Conservation (phyloP, 2,113 vertebrate species). For the Hoplias malabaricus region DNA sequence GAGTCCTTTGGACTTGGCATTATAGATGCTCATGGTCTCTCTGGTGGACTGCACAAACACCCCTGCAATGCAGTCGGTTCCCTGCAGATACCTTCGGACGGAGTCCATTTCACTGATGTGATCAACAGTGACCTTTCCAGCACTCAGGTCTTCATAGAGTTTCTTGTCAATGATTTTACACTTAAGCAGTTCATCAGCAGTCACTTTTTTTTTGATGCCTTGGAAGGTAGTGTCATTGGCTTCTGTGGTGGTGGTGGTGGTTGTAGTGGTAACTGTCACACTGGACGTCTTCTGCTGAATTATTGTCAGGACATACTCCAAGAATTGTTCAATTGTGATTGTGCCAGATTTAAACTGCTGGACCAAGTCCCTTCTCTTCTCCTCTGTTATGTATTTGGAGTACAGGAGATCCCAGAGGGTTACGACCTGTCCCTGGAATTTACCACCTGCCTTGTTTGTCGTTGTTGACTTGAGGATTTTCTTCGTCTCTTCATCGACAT, state of each 20-base stretch:
- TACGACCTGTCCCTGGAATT: conserved; percentile 59
- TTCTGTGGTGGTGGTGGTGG: not conserved
- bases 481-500: not conserved
- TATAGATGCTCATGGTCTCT: conserved; percentile 68
- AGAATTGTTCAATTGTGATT: conserved; percentile 39
- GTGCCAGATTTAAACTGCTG: conserved; percentile 62
- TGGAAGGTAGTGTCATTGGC: conserved; percentile 46
- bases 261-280: conserved; percentile 7
- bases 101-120: conserved; percentile 63
- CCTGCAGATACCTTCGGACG: conserved; percentile 73
- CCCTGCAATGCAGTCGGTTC: conserved; percentile 65
- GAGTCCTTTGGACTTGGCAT: conserved; percentile 61
- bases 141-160: conserved; percentile 31
- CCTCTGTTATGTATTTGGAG: conserved; percentile 76
- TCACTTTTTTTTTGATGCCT: conserved; percentile 62
- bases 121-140: conserved; percentile 67
- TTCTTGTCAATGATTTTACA: not conserved
- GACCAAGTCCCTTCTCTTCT: conserved; percentile 69
- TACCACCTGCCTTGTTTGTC: not conserved
- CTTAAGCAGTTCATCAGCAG: conserved; percentile 10
- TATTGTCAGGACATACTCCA: conserved; percentile 49
- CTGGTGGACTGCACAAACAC: conserved; percentile 64
- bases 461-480: not conserved
- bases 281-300: conserved; percentile 59
- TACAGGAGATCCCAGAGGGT: conserved; percentile 76